Base-by-base conservation (phyloP, 2,797 vertebrate genomes). In the Hipposideros larvatus region DNA sequence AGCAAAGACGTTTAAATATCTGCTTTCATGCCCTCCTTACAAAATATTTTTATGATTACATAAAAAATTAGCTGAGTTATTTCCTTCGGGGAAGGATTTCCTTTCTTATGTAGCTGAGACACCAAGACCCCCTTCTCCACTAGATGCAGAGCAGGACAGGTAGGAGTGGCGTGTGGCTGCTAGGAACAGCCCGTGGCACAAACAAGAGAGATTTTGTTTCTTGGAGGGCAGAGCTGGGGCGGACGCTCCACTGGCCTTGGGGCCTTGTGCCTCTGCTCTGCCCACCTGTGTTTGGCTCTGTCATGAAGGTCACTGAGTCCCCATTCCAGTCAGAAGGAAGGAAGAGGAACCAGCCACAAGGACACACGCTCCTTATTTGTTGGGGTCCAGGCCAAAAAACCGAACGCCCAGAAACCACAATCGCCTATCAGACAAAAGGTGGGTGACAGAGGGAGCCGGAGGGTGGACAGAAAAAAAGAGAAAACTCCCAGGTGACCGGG, bases 401-500 rank as follows among this genome's bases (percentile, higher is more conserved):
- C 61, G 43, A 41, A 80, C 43, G 21, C 48, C 22, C 37, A 4
- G 41, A 89, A 82, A 43, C n/a, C 34, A 11, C 11, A 26, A n/a
- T 7, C 1, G 37, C 59, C 0, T 5, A 10, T n/a, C 41, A 10
- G 37, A 43, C 34, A 22, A 22, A 31, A 75, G 21, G 46, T 16
- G 37, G 22, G 46, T 11, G 14, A 22, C 41, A 31, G 1, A 43
- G 55, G 53, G n/a, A 9, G 21, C 10, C 13, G 18, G 48, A 41
- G 71, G 55, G 41, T 2, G n/a, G n/a, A 28, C 43, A 68, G 82
- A 37, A 51, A 5, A 34, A 43, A 68, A 22, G n/a, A 41, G 11
- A 1, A 10, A n/a, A 51, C 1, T 46, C 19, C 3, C 0, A n/a
- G 18, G 46, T n/a, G 5, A 37, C 13, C 1, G 9, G 48, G 37